These are phyloP conservation scores for Loriculus beryllinus DNA, from an alignment of 2,797 vertebrate genomes.

Conservation along the genomic window DNA sequence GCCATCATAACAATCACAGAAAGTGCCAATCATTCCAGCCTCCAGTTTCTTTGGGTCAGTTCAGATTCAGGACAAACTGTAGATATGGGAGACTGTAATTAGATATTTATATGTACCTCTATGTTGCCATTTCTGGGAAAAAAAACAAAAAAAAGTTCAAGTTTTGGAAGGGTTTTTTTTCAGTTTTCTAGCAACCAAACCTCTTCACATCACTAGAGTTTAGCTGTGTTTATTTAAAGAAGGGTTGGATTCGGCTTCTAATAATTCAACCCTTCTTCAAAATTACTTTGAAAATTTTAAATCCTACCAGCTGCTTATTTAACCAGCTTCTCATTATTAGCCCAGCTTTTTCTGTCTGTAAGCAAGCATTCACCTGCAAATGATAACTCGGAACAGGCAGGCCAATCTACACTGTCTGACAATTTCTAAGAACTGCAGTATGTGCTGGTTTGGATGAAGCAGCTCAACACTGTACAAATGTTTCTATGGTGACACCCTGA, in stretches of 20 bases:
- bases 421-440: background rate
- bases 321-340: background rate
- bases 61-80: background rate
- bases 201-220: background rate
- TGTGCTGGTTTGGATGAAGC: background rate
- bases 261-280: background rate
- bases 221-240: background rate
- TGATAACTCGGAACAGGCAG: background rate
- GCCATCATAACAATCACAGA: constrained; percentile 47
- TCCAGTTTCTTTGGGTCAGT: constrained; percentile 23
- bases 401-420: background rate
- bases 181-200: background rate
- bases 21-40: constrained; percentile 39
- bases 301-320: background rate
- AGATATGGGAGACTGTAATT: background rate
- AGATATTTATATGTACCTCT: background rate
- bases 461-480: background rate
- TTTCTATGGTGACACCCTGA: constrained; percentile 13
- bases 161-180: background rate
- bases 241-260: background rate
- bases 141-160: background rate
- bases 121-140: background rate
- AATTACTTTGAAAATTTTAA: background rate
- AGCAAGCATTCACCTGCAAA: background rate
- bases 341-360: background rate